Conservation (phyloP, 2,888 invertebrate species). For the Piscicola geometra region DNA sequence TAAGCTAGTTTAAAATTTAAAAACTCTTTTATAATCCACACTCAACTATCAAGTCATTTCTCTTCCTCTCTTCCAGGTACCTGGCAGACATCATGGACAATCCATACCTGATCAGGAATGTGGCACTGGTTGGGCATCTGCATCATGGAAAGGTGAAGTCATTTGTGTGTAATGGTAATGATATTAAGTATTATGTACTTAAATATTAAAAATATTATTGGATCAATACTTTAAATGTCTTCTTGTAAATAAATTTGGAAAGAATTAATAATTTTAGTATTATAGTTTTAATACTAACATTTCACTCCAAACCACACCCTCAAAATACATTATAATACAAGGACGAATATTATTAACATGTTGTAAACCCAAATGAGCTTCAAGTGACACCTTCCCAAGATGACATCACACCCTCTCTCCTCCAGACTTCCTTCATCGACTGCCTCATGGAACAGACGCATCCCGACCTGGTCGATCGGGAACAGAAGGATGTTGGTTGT, state of each 20-base stretch:
- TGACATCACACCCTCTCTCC: slow-evolving; percentile 27
- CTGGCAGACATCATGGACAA: slow-evolving; percentile 97
- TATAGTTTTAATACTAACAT: neutral
- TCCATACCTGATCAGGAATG: slow-evolving; percentile 86
- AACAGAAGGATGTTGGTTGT: slow-evolving; percentile 58
- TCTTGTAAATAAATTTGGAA: neutral
- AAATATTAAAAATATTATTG: neutral
- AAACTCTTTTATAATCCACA: too few relatives aligned
- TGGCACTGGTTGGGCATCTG: slow-evolving; percentile 89
- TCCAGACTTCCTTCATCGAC: slow-evolving; percentile 84
- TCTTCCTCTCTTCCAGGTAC: slow-evolving; percentile 61
- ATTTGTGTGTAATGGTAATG: neutral
- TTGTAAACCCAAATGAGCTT: too few relatives aligned
- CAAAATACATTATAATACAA: too few relatives aligned
- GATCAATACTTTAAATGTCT: neutral
- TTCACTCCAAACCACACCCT: too few relatives aligned
- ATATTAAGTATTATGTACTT: neutral
- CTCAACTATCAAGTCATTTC: too few relatives aligned
- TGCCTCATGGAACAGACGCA: slow-evolving; percentile 94
- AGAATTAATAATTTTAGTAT: neutral
- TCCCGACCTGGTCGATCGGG: slow-evolving; percentile 68
- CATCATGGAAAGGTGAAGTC: slow-evolving; percentile 82
- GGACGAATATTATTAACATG: too few relatives aligned
- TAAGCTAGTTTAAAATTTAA: too few relatives aligned
- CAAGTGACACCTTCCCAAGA: neutral